phyloP scores from a whole-genome alignment of 2,797 vertebrate genomes.

The Echeneis naucrates region DNA sequence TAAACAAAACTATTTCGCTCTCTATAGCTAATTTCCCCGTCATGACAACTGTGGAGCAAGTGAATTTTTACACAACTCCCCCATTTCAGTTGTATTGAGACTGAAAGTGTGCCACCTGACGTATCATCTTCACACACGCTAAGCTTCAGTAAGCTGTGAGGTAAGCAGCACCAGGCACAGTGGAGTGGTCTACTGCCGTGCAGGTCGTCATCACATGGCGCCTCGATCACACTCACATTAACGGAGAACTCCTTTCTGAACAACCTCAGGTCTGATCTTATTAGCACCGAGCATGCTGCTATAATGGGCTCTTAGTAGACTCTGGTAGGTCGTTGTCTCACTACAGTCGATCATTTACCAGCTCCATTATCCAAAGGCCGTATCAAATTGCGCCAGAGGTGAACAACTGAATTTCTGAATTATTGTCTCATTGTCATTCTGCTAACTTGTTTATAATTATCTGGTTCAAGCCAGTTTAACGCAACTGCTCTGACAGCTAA shows the following conservation, averaged over 20 bases:
- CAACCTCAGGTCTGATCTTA: constrained; percentile 54
- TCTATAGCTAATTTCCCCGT: too few relatives aligned
- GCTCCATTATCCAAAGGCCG: constrained; percentile 47
- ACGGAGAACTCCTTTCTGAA: constrained; percentile 43
- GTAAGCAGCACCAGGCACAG: too few relatives aligned
- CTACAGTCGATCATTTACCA: constrained; percentile 61
- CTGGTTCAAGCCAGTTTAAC: background rate
- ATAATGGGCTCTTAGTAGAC: constrained; percentile 77
- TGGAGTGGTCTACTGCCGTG: constrained; percentile 45
- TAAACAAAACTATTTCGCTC: too few relatives aligned
- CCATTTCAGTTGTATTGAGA: too few relatives aligned
- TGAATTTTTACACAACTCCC: too few relatives aligned
- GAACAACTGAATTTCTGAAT: background rate
- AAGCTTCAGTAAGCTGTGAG: too few relatives aligned
- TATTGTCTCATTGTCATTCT: background rate
- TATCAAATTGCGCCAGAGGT: constrained; percentile 21
- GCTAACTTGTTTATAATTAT: background rate
- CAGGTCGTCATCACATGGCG: constrained; percentile 37
- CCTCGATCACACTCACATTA: constrained; percentile 36
- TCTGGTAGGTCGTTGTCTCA: constrained; percentile 66
- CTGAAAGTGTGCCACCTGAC: too few relatives aligned
- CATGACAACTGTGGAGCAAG: too few relatives aligned
- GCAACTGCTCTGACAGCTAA: background rate
- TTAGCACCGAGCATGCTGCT: constrained; percentile 56
- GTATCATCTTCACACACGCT: too few relatives aligned